Percentiles rank a stretch among this genome's conserved stretches.
Conservation (phyloP, 2,113 vertebrate genomes). For the Indri indri region DNA sequence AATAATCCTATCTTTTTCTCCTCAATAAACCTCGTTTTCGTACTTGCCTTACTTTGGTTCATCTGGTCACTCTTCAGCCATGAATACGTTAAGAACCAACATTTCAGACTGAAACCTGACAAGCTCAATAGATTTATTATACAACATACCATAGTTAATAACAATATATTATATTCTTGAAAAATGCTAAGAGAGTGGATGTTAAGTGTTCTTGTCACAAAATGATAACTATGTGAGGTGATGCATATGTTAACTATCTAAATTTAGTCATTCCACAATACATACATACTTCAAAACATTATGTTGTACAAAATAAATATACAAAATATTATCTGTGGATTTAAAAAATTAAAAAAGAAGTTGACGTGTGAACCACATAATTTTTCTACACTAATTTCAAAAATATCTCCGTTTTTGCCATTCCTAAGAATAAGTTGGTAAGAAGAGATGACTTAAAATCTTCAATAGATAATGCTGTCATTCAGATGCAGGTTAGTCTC, state of each 20-base stretch:
- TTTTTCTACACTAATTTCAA: neutral
- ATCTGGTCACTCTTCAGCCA: too few relatives aligned
- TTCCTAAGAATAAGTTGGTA: constrained; percentile 30
- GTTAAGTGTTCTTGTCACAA: neutral
- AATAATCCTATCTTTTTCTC: too few relatives aligned
- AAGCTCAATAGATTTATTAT: too few relatives aligned
- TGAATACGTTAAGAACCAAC: too few relatives aligned
- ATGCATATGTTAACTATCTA: neutral
- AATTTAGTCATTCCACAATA: neutral
- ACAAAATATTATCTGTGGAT: neutral
- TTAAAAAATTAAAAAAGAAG: neutral
- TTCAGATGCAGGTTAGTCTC: neutral
- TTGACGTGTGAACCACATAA: neutral
- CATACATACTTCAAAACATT: neutral
- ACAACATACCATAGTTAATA: neutral
- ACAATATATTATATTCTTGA: neutral
- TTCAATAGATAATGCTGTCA: neutral
- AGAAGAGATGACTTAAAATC: neutral
- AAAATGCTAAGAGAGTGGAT: neutral
- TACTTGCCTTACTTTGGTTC: too few relatives aligned
- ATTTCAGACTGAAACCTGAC: too few relatives aligned
- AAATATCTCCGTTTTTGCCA: neutral
- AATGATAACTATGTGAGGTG: neutral
- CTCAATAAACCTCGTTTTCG: too few relatives aligned
- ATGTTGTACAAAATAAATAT: neutral